These are phyloP conservation scores for Sebastes schlegelii DNA, from an alignment of 2,113 vertebrate species.

Conservation along the genomic window DNA sequence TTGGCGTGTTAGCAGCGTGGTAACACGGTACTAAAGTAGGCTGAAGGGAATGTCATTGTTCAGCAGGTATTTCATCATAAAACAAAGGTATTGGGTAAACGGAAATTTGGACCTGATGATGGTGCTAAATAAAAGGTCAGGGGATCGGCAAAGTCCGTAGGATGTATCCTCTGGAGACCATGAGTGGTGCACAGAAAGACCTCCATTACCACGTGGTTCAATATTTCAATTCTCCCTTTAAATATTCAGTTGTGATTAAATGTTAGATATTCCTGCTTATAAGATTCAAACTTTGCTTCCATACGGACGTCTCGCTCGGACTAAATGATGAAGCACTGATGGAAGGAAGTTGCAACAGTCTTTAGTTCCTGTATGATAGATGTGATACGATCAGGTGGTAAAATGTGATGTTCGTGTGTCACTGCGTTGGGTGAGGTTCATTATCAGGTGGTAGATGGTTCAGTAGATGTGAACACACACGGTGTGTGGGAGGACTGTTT, in stretches of 20 bases:
- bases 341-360: slow-evolving; percentile 30
- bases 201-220: too few species aligned
- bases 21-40: too few species aligned
- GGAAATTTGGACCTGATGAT: too few species aligned
- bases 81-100: too few species aligned
- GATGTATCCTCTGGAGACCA: too few species aligned
- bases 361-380: slow-evolving; percentile 19
- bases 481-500: slow-evolving; percentile 21
- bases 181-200: too few species aligned
- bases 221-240: not conserved
- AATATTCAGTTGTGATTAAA: not conserved
- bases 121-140: too few species aligned
- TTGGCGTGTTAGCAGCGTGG: too few species aligned
- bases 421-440: slow-evolving; percentile 6
- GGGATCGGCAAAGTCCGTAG: too few species aligned
- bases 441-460: too few species aligned
- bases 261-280: not conserved
- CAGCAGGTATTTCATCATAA: too few species aligned
- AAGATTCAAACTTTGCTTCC: not conserved
- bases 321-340: not conserved
- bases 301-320: not conserved
- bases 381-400: not conserved
- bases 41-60: too few species aligned
- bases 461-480: not conserved
- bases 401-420: not conserved